Conservation (phyloP, 2,797 vertebrate species). For the Cheirogaleus major region DNA sequence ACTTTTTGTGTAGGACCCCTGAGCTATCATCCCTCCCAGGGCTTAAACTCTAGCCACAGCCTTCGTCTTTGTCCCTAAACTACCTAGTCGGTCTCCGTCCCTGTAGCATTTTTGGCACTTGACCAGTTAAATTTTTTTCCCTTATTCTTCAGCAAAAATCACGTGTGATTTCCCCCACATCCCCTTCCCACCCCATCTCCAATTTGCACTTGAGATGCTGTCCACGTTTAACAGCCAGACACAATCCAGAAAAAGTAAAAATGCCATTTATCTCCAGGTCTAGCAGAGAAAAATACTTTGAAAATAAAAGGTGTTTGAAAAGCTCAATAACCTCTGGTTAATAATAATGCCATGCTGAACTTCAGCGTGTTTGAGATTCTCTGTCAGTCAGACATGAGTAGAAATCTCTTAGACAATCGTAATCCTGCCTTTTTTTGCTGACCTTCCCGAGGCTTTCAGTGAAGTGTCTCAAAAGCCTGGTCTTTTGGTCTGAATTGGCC, state of each 20-base stretch:
- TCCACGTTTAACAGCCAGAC: neutral
- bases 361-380: neutral
- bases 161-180: accelerated
- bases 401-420: slow-evolving; percentile 10
- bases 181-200: neutral
- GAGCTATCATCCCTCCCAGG: neutral
- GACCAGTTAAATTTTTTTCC: slow-evolving; percentile 9
- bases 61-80: slow-evolving; percentile 23
- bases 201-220: neutral
- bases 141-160: slow-evolving; percentile 31
- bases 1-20: neutral
- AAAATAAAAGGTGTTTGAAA: slow-evolving; percentile 60
- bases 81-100: neutral
- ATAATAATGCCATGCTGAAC: slow-evolving; percentile 27
- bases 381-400: slow-evolving; percentile 6
- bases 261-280: slow-evolving; percentile 42
- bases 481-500: slow-evolving; percentile 42
- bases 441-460: neutral
- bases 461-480: slow-evolving; percentile 33
- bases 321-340: slow-evolving; percentile 29
- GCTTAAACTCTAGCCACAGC: neutral
- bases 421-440: slow-evolving; percentile 49
- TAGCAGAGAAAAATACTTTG: slow-evolving; percentile 55
- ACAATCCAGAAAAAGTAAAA: slow-evolving; percentile 39
- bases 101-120: slow-evolving; percentile 13